Conservation (phyloP, 2,888 invertebrate genomes). For the Nowickia ferox region DNA sequence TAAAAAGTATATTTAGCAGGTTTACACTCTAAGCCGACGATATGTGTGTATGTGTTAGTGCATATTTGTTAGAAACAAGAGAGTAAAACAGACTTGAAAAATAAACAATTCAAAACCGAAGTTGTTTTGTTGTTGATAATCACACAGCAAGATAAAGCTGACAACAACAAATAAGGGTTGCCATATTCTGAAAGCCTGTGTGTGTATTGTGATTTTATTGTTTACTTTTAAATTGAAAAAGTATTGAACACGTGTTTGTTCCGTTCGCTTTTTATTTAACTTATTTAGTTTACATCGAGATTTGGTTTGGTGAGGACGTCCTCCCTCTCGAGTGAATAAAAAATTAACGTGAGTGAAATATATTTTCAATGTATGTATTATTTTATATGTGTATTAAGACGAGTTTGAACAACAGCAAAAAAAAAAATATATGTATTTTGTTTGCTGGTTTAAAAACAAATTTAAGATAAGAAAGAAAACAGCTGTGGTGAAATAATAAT, state of each 20-base stretch:
- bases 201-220: conserved; percentile 19
- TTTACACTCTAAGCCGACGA: not conserved
- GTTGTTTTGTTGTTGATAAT: conserved; percentile 29
- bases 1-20: not conserved
- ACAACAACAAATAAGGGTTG: conserved; percentile 41
- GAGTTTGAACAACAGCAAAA: not conserved
- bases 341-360: conserved; percentile 32
- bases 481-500: conserved; percentile 1
- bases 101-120: conserved; percentile 41
- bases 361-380: conserved; percentile 31
- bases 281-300: conserved; percentile 57
- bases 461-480: conserved; percentile 20
- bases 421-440: not conserved
- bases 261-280: conserved; percentile 34
- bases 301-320: conserved; percentile 51
- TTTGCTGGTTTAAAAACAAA: conserved; percentile 7
- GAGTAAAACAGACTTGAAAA: conserved; percentile 51
- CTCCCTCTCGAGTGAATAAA: conserved; percentile 16
- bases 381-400: conserved; percentile 14
- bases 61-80: conserved; percentile 20
- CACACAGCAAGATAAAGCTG: conserved; percentile 32
- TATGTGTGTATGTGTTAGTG: not conserved
- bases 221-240: conserved; percentile 41
- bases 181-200: conserved; percentile 35
- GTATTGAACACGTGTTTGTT: conserved; percentile 59